phyloP scores from a whole-genome alignment of 2,113 vertebrate species.

The Platysternon megacephalum region DNA sequence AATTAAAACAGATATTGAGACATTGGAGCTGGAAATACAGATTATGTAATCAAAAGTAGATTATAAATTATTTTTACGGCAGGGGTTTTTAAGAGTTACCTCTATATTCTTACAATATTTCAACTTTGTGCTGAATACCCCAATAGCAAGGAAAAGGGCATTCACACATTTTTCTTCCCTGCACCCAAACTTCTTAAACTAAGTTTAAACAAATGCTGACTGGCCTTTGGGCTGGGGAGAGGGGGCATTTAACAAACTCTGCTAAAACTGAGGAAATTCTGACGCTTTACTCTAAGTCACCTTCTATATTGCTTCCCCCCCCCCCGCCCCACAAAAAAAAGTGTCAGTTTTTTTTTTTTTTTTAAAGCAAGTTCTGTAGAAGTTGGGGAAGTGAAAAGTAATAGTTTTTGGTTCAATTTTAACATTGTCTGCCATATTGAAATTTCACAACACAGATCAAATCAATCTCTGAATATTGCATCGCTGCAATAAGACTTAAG shows the following conservation, averaged over 20 bases:
- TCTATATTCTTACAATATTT: background rate
- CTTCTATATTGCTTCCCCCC: background rate
- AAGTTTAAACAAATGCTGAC: background rate
- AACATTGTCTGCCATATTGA: background rate
- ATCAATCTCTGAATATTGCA: background rate
- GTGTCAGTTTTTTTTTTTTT: background rate
- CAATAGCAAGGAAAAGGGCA: background rate
- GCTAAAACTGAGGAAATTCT: background rate
- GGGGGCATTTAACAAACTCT: background rate
- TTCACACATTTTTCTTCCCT: background rate
- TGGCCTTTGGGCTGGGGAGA: background rate
- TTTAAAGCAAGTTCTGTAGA: background rate
- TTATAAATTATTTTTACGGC: background rate
- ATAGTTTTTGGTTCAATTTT: background rate
- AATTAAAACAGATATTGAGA: background rate
- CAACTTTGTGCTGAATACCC: background rate
- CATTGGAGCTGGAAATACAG: background rate
- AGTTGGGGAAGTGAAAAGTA: background rate
- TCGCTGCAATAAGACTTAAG: background rate
- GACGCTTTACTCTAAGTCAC: background rate
- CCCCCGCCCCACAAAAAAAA: background rate
- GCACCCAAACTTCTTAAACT: background rate
- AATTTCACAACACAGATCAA: background rate
- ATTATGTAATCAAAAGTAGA: background rate
- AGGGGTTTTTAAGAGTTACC: background rate